Conservation (phyloP, 2,113 vertebrate species). For the Halichoerus grypus region DNA sequence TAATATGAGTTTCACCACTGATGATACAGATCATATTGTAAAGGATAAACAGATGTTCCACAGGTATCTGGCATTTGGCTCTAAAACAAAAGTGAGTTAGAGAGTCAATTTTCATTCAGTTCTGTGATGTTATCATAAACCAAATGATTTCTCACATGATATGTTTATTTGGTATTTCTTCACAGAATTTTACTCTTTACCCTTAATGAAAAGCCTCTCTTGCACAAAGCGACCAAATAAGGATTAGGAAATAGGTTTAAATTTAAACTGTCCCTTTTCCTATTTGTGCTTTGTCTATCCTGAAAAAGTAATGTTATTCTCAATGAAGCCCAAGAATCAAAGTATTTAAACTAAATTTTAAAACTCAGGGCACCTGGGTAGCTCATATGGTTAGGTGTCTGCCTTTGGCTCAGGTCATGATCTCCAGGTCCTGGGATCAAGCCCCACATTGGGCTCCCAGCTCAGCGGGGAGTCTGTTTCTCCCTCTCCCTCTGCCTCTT, state of each 20-base stretch:
- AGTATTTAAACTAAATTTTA: conserved; percentile 10
- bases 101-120: conserved; percentile 71
- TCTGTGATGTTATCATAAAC: conserved; percentile 79
- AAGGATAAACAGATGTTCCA: conserved; percentile 80
- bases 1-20: conserved; percentile 82
- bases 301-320: conserved; percentile 69
- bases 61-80: conserved; percentile 74
- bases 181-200: conserved; percentile 67
- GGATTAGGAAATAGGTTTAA: conserved; percentile 40
- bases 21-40: conserved; percentile 68
- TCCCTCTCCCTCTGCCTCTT: too few species aligned
- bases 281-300: conserved; percentile 65
- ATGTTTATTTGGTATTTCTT: conserved; percentile 69
- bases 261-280: conserved; percentile 45
- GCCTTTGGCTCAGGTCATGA: neutral
- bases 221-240: conserved; percentile 58
- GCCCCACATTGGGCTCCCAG: neutral
- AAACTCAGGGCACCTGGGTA: neutral
- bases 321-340: conserved; percentile 21
- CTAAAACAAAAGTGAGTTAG: conserved; percentile 57
- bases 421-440: neutral
- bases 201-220: conserved; percentile 57
- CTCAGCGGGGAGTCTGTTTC: neutral
- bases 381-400: neutral
- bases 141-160: conserved; percentile 73